Evolutionary conservation across 2,113 vertebrate genomes (phyloP).

Genomic region (Spermophilus dauricus): DNA sequence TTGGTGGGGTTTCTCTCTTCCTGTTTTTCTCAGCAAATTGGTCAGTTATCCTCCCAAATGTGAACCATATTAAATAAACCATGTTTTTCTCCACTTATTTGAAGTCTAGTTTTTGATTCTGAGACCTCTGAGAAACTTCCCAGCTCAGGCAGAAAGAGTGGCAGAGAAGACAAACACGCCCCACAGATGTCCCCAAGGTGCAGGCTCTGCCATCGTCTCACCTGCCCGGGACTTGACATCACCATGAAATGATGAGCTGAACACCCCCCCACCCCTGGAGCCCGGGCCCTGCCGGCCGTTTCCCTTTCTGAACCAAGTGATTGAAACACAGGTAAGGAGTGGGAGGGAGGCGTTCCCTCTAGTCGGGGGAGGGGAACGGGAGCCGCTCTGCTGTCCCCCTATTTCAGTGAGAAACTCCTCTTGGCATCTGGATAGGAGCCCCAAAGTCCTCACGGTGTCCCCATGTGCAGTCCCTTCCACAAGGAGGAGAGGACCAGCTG

Average conservation of each 20-base stretch:
- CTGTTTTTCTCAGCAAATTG: not conserved
- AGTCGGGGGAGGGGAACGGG: too few relatives aligned
- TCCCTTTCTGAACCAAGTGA: not conserved
- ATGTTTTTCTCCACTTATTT: not conserved
- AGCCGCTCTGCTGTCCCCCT: too few relatives aligned
- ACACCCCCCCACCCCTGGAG: not conserved
- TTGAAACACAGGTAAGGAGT: not conserved
- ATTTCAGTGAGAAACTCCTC: not conserved
- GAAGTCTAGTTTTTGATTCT: constrained; percentile 2
- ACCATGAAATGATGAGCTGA: not conserved
- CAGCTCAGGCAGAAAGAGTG: not conserved
- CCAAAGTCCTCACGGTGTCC: too few relatives aligned
- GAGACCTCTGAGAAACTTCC: not conserved
- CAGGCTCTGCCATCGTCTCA: not conserved
- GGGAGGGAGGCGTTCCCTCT: not conserved
- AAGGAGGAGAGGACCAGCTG: too few relatives aligned
- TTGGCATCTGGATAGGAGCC: too few relatives aligned
- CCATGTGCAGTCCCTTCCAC: too few relatives aligned
- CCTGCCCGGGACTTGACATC: accelerated
- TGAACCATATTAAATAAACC: not conserved
- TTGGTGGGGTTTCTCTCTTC: not conserved
- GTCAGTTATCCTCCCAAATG: not conserved
- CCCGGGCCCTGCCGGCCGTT: not conserved
- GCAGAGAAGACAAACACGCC: not conserved
- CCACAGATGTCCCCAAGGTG: not conserved